Evolutionary conservation across 2,888 invertebrate species (phyloP).

Genomic region (Amphipoea oculea): DNA sequence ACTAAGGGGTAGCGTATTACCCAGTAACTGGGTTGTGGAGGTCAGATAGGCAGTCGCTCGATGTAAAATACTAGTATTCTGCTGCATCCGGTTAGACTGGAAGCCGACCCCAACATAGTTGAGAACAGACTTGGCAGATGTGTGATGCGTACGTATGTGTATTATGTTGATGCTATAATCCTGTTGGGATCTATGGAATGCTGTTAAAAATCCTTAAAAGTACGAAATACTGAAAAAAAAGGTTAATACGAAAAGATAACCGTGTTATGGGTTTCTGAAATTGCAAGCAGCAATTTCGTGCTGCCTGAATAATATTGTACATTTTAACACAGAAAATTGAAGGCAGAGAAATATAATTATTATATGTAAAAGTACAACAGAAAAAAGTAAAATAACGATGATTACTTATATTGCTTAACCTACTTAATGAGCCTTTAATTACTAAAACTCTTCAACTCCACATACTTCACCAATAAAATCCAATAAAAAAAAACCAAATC

Average conservation of each 20-base stretch:
- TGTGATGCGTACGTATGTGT: background rate
- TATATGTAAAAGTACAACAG: too few species aligned
- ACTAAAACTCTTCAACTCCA: background rate
- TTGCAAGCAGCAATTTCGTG: background rate
- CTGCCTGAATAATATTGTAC: background rate
- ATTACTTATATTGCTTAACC: too few species aligned
- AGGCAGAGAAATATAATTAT: too few species aligned
- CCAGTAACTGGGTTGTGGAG: too few species aligned
- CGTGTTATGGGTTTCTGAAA: background rate
- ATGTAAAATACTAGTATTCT: background rate
- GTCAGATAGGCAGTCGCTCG: background rate
- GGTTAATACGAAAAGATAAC: background rate
- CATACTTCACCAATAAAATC: slow-evolving; percentile 7
- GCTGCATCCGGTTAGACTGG: background rate
- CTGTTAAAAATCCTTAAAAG: slow-evolving; percentile 2
- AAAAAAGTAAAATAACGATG: background rate
- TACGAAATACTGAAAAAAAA: background rate
- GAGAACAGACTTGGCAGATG: background rate
- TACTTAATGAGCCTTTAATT: background rate
- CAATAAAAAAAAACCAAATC: slow-evolving; percentile 20
- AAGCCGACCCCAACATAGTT: background rate
- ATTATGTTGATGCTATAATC: background rate
- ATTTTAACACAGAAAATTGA: too few species aligned
- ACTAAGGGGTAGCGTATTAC: background rate
- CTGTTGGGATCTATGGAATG: background rate